Evolutionary conservation across 37 sponge, comb jelly and placozoan species (phyloP).

Genomic region (Chondrosia reniformis): DNA sequence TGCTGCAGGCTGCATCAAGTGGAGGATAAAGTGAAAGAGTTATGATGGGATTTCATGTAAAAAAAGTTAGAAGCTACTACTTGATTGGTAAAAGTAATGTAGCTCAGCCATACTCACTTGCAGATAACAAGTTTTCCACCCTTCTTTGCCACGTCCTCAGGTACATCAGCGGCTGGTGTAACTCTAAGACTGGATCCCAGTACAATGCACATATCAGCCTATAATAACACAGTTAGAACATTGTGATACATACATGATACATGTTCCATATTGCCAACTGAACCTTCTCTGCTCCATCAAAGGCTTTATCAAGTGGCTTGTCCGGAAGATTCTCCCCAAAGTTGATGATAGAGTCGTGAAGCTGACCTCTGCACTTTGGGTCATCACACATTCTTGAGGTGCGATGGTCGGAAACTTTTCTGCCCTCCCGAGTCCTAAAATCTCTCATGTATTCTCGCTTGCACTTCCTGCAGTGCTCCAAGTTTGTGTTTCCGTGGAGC

Average conservation of each 20-base stretch:
- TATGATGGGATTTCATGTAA: no score
- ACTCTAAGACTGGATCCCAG: conserved; percentile 86
- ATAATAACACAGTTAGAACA: not conserved
- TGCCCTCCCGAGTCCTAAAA: conserved; percentile 67
- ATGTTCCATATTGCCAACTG: not conserved
- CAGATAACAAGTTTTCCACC: conserved; percentile 76
- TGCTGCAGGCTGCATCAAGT: conserved; percentile 58
- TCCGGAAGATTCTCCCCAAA: conserved; percentile 82
- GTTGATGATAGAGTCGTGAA: conserved; percentile 82
- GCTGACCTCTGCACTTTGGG: conserved; percentile 56
- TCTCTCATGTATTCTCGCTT: conserved; percentile 77
- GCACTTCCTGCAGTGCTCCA: conserved; percentile 79
- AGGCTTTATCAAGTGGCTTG: conserved; percentile 54
- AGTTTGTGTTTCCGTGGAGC: conserved; percentile 90
- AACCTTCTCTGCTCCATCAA: conserved; percentile 57
- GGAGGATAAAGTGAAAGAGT: not conserved
- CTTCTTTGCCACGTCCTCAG: conserved; percentile 33
- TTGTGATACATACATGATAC: not conserved
- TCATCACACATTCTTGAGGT: conserved; percentile 78
- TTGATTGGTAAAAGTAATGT: not conserved
- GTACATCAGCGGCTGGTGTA: conserved; percentile 66
- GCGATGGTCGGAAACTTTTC: conserved; percentile 51
- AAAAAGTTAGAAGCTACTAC: no score
- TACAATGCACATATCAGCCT: conserved; percentile 85
- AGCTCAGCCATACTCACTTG: conserved; percentile 63